These are phyloP conservation scores for Drosophila sp. DNA, from an alignment of 1,140 invertebrate species.

Conservation along the genomic window DNA sequence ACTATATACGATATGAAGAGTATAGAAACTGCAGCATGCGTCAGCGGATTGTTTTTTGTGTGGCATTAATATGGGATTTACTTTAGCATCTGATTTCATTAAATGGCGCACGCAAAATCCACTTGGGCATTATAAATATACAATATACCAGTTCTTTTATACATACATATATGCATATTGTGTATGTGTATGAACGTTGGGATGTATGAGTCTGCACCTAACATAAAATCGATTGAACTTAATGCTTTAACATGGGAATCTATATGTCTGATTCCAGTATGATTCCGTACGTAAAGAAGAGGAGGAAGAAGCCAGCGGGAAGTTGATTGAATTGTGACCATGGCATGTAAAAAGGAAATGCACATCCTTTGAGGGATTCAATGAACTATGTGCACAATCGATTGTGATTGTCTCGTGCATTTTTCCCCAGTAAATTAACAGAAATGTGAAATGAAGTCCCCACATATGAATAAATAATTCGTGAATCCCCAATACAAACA, in stretches of 20 bases:
- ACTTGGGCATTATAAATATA: background rate
- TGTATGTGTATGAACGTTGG: background rate
- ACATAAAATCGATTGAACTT: background rate
- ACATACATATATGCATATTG: background rate
- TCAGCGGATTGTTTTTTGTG: background rate
- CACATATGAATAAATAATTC: background rate
- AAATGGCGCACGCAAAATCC: constrained; percentile 19
- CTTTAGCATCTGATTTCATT: constrained; percentile 26
- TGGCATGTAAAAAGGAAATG: background rate
- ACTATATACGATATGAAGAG: background rate
- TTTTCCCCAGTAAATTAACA: background rate
- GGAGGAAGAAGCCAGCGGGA: background rate
- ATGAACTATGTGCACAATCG: background rate
- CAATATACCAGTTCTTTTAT: background rate
- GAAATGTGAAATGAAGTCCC: background rate
- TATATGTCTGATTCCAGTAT: background rate
- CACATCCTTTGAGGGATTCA: constrained; percentile 3
- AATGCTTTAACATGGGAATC: background rate
- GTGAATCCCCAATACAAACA: background rate
- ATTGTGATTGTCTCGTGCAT: background rate
- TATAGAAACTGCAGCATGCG: background rate
- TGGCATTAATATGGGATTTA: background rate
- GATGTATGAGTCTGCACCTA: background rate
- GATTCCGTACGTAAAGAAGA: too few relatives aligned
- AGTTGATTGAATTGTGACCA: background rate